These are phyloP conservation scores for Orchesella cincta DNA, from an alignment of 1,140 invertebrate genomes.

Conservation along the genomic window DNA sequence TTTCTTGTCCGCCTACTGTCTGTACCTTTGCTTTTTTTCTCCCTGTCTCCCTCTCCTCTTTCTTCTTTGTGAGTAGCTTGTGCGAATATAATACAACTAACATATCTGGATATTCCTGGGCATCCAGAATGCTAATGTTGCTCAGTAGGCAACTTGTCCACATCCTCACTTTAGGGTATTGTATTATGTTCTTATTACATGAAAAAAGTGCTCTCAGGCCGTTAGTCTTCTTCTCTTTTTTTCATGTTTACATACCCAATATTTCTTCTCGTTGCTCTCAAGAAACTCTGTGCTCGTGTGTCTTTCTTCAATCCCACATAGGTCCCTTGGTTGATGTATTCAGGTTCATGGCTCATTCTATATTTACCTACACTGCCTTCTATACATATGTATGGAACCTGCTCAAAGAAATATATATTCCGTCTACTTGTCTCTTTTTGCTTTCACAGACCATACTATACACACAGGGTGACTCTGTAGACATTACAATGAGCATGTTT, in stretches of 20 bases:
- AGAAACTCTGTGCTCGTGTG: not conserved
- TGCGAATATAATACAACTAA: not conserved
- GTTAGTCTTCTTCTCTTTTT: constrained; percentile 6
- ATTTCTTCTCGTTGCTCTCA: constrained; percentile 17
- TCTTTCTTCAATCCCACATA: constrained; percentile 14
- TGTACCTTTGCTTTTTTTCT: not conserved
- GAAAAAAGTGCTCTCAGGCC: not conserved
- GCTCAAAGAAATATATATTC: too few relatives aligned
- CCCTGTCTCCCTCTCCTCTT: not conserved
- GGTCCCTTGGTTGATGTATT: constrained; percentile 22
- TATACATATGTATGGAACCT: too few relatives aligned
- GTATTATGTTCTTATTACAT: constrained; percentile 22
- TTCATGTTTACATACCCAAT: constrained; percentile 11
- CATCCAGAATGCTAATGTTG: constrained; percentile 12
- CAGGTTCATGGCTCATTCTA: constrained; percentile 5
- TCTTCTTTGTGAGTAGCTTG: not conserved
- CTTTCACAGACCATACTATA: too few relatives aligned
- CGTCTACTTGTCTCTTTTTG: too few relatives aligned
- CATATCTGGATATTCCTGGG: not conserved
- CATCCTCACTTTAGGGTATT: constrained; percentile 22
- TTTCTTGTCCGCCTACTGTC: constrained; percentile 2
- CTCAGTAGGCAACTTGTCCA: not conserved
- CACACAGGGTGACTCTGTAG: too few relatives aligned
- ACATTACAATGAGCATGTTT: too few relatives aligned
- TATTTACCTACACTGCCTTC: constrained; percentile 16